Conservation (phyloP, 2,113 vertebrate species). For the Marmota flaviventris region DNA sequence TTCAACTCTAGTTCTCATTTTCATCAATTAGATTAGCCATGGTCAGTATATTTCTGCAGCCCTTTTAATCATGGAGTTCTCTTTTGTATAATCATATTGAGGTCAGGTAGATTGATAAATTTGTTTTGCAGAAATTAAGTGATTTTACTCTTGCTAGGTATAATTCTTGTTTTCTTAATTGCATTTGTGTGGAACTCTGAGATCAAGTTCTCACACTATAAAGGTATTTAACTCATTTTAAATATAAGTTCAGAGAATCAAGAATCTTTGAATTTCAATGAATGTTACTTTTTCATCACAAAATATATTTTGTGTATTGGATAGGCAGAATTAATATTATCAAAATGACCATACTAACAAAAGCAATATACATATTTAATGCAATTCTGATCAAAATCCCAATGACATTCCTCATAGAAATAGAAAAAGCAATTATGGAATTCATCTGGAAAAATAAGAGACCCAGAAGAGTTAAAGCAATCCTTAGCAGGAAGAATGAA, state of each 20-base stretch:
- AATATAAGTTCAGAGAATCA: slow-evolving; percentile 1
- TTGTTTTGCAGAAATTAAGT: slow-evolving; percentile 44
- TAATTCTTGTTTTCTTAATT: slow-evolving; percentile 36
- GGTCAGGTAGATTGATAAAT: background rate
- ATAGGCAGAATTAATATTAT: no score
- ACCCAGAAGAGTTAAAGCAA: no score
- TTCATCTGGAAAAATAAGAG: no score
- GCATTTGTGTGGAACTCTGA: slow-evolving; percentile 39
- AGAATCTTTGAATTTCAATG: slow-evolving; percentile 54
- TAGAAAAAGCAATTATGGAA: no score
- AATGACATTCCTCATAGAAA: no score
- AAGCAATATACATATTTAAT: no score
- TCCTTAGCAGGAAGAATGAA: no score
- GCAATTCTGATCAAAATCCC: no score
- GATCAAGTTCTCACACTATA: slow-evolving; percentile 25
- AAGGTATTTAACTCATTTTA: slow-evolving; percentile 45
- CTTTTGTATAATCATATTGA: background rate
- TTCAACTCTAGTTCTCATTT: background rate
- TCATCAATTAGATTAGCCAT: background rate
- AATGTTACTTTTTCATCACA: background rate
- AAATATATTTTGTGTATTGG: background rate
- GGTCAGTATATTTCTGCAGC: background rate
- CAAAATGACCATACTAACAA: no score
- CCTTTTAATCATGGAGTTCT: background rate
- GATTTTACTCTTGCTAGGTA: background rate